phyloP scores from a whole-genome alignment of 2,797 vertebrate species.

The Anomalospiza imberbis region DNA sequence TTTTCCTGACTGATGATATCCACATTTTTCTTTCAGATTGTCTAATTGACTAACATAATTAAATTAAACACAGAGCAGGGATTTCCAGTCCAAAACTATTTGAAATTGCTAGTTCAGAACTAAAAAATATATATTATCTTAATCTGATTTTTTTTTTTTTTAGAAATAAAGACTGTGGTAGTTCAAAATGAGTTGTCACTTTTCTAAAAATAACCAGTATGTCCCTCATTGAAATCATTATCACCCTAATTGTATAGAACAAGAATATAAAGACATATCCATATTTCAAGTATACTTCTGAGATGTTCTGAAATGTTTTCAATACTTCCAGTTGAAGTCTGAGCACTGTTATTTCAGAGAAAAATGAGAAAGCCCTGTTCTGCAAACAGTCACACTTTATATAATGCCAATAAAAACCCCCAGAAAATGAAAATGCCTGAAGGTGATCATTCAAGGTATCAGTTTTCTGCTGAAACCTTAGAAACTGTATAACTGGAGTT shows the following conservation, averaged over 20 bases:
- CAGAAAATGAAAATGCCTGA: not conserved
- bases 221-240: not conserved
- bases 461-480: not conserved
- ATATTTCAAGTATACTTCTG: not conserved
- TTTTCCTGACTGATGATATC: not conserved
- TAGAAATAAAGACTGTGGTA: not conserved
- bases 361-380: not conserved
- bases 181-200: not conserved
- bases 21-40: not conserved
- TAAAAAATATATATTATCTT: not conserved
- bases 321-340: not conserved
- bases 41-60: conserved; percentile 15
- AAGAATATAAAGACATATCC: not conserved
- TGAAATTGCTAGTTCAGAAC: not conserved
- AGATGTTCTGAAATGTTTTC: not conserved
- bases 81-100: not conserved
- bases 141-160: not conserved
- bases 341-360: not conserved
- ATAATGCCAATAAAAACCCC: not conserved
- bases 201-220: not conserved
- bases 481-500: not conserved
- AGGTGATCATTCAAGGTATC: not conserved
- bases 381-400: not conserved
- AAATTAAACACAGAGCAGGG: not conserved
- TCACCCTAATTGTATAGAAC: not conserved